Percentiles rank a stretch among this genome's conserved stretches.
These are phyloP conservation scores for Sycobia sp. DNA, from an alignment of 1,140 invertebrate species.

Conservation along the genomic window DNA sequence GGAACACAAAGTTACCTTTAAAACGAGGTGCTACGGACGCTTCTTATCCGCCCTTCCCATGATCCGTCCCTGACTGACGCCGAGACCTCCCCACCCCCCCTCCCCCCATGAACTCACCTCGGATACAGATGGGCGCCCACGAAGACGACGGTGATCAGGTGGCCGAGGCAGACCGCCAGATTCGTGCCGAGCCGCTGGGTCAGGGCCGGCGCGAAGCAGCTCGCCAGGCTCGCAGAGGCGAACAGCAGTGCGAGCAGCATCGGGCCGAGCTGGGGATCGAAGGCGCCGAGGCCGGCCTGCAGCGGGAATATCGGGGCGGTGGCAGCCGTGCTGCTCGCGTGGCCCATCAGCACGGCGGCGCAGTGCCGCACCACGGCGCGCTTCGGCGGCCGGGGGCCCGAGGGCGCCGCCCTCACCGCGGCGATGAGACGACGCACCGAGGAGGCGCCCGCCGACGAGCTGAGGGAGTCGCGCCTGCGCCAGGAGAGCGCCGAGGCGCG, in stretches of 20 bases:
- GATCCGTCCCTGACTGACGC: too few species aligned
- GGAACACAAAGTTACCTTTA: too few species aligned
- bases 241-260: conserved; percentile 63
- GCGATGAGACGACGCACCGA: conserved; percentile 72
- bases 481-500: conserved; percentile 56
- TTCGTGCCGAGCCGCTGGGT: conserved; percentile 65
- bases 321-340: conserved; percentile 68
- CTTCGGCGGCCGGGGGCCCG: conserved; percentile 59
- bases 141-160: conserved; percentile 63
- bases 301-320: conserved; percentile 68
- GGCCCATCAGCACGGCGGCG: conserved; percentile 64
- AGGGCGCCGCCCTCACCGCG: conserved; percentile 63
- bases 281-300: conserved; percentile 58
- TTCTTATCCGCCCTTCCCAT: too few species aligned
- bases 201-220: conserved; percentile 62
- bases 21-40: too few species aligned
- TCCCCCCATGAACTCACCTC: conserved; percentile 62
- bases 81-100: too few species aligned
- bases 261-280: conserved; percentile 61
- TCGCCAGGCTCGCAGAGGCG: conserved; percentile 62
- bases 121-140: conserved; percentile 67
- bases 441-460: conserved; percentile 71
- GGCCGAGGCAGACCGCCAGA: conserved; percentile 59
- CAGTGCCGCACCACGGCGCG: conserved; percentile 63
- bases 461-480: conserved; percentile 68